These are phyloP conservation scores for Chymomyza fuscimana DNA, from an alignment of 2,888 invertebrate species.

Conservation along the genomic window DNA sequence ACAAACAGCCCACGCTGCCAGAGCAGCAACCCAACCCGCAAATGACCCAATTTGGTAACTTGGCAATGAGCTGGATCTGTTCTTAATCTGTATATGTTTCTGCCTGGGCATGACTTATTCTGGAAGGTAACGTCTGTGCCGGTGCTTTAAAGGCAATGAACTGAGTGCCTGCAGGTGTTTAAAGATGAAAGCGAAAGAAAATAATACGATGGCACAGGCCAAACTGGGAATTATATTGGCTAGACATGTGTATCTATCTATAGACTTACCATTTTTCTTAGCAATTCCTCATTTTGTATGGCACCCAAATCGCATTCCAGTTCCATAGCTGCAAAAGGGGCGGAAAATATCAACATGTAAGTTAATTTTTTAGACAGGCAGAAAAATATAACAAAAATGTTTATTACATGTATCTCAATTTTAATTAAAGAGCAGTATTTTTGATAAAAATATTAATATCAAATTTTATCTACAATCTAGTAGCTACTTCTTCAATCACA, in stretches of 20 bases:
- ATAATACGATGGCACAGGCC: not conserved
- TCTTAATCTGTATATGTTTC: slow-evolving; percentile 13
- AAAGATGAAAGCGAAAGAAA: not conserved
- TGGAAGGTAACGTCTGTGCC: slow-evolving; percentile 29
- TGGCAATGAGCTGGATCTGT: slow-evolving; percentile 21
- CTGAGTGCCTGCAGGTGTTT: slow-evolving; percentile 17
- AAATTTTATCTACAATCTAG: no score
- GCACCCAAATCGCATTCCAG: slow-evolving; percentile 84
- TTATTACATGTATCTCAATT: no score
- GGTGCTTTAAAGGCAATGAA: slow-evolving; percentile 59
- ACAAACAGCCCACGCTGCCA: slow-evolving; percentile 46
- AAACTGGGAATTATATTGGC: not conserved
- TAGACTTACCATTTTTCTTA: slow-evolving; percentile 86
- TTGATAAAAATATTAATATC: no score
- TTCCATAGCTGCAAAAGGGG: slow-evolving; percentile 66
- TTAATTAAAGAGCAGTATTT: no score
- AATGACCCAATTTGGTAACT: slow-evolving; percentile 70
- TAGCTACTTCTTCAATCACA: no score
- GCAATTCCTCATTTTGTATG: slow-evolving; percentile 88
- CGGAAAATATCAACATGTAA: not conserved
- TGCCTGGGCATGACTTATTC: slow-evolving; percentile 38
- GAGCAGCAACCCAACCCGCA: slow-evolving; percentile 52
- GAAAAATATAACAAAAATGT: no score
- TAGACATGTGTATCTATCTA: not conserved
- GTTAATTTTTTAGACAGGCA: not conserved